Evolutionary conservation across 2,888 invertebrate species (phyloP).

Genomic region (Synanthedon andrenaeformis): DNA sequence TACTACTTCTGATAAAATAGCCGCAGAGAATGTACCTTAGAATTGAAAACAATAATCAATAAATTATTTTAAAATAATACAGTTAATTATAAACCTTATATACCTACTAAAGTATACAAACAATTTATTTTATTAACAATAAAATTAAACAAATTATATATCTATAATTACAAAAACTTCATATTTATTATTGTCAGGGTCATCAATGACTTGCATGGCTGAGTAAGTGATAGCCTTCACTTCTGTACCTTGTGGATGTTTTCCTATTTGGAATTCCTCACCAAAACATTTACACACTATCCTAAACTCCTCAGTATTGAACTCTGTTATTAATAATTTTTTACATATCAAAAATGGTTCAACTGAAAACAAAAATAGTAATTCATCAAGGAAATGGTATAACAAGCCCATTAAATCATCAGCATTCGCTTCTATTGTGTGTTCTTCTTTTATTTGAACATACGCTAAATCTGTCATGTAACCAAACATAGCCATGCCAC

Average conservation of each 20-base stretch:
- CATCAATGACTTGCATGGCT: constrained; percentile 93
- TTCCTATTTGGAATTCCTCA: constrained; percentile 92
- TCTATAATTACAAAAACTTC: constrained; percentile 98
- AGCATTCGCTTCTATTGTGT: constrained; percentile 88
- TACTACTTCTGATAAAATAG: too few relatives aligned
- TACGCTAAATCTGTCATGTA: constrained; percentile 95
- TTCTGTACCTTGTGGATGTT: constrained; percentile 97
- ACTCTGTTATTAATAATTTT: constrained; percentile 88
- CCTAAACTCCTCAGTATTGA: constrained; percentile 83
- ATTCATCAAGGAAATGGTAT: constrained; percentile 94
- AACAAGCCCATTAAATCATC: constrained; percentile 90
- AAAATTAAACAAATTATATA: constrained; percentile 70
- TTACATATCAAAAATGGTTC: constrained; percentile 91
- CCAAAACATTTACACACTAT: constrained; percentile 88
- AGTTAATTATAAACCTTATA: too few relatives aligned
- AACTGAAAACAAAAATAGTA: constrained; percentile 90
- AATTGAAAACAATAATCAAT: too few relatives aligned
- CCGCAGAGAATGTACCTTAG: too few relatives aligned
- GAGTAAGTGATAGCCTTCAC: constrained; percentile 99
- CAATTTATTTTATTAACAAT: too few relatives aligned
- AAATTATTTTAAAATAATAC: too few relatives aligned
- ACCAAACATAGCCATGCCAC: constrained; percentile 95
- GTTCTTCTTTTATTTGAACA: constrained; percentile 83
- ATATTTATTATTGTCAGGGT: constrained; percentile 75
- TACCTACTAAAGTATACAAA: too few relatives aligned